These are phyloP conservation scores for Nemotelus pantherinus DNA, from an alignment of 2,888 invertebrate genomes.

Conservation along the genomic window DNA sequence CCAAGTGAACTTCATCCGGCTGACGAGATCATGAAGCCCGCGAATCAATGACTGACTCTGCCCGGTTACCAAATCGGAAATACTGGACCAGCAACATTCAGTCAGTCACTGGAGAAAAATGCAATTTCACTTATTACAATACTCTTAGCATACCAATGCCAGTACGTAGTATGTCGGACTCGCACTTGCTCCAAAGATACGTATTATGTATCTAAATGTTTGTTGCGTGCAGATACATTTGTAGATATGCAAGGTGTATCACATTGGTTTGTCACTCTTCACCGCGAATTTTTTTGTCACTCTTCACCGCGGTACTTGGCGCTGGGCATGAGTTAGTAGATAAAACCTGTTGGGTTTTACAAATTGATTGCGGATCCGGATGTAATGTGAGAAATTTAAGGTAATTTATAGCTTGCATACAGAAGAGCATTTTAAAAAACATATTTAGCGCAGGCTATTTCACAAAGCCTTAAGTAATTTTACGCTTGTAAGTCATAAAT, in stretches of 20 bases:
- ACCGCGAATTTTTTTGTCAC: background rate
- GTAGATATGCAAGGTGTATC: background rate
- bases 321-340: background rate
- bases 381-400: background rate
- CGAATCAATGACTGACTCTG: background rate
- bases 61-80: slow-evolving; percentile 12
- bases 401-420: too few relatives aligned
- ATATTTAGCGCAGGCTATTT: too few relatives aligned
- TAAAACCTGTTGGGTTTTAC: background rate
- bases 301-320: background rate
- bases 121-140: slow-evolving; percentile 36
- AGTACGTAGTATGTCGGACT: too few relatives aligned
- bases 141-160: background rate
- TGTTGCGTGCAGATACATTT: background rate
- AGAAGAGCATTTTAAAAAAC: too few relatives aligned
- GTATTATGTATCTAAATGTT: too few relatives aligned
- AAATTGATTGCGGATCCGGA: background rate
- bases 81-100: slow-evolving; percentile 11
- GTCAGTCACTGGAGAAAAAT: slow-evolving; percentile 34
- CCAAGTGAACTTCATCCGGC: slow-evolving; percentile 12
- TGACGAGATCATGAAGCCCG: slow-evolving; percentile 6
- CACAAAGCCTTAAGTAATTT: background rate
- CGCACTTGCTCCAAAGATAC: too few relatives aligned
- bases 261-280: background rate
- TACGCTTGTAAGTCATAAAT: background rate